Base-by-base conservation (phyloP, 2,797 vertebrate species). In the Spinus olivaceus region DNA sequence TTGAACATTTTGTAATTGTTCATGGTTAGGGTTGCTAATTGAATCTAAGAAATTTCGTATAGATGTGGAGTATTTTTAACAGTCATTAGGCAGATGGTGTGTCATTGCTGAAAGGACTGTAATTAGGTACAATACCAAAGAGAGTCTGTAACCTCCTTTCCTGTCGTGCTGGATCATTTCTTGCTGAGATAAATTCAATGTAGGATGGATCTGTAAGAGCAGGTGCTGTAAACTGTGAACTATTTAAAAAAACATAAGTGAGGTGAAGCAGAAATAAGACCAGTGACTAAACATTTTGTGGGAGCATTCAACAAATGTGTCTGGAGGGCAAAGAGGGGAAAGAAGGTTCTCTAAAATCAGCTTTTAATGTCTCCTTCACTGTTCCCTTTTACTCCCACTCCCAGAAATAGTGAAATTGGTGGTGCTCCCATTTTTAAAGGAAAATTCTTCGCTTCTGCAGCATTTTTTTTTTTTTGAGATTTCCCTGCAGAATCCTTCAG, bases 1-100 rank as follows among this genome's bases (percentile, higher is more conserved):
- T 65, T 27, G 20, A 82, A 25, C 10, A 0, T 47, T 42, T 30
- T 53, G 15, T 13, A 15, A 0, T 49, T 2, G 0, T n/a, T 67
- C 12, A 0, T 51, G 46, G 7, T 60, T 39, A 18, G n/a, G 42
- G 39, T 47, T 79, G 30, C 12, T 50, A 19, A 21, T 13, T 66
- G 41, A 49, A 8, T 51, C 1, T 20, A 28, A 85, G 47, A 15
- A 37, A 33, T 76, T 35, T 49, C 6, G 4, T 53, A 0, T 2
- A 30, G 73, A 20, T 56, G 33, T 14, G 4, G 50, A 30, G 6
- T 85, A 6, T 51, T 70, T 81, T 81, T 77, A 44, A 12, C 30
- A 54, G 25, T 28, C 47, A 46, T 77, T 33, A 60, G 44, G 77
- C 46, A 82, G 67, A 11, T 35, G 49, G 15, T 81, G 37, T 21